phyloP scores from a whole-genome alignment of 35 echinoderm and acorn worm genomes.

The Lytechinus variegatus region DNA sequence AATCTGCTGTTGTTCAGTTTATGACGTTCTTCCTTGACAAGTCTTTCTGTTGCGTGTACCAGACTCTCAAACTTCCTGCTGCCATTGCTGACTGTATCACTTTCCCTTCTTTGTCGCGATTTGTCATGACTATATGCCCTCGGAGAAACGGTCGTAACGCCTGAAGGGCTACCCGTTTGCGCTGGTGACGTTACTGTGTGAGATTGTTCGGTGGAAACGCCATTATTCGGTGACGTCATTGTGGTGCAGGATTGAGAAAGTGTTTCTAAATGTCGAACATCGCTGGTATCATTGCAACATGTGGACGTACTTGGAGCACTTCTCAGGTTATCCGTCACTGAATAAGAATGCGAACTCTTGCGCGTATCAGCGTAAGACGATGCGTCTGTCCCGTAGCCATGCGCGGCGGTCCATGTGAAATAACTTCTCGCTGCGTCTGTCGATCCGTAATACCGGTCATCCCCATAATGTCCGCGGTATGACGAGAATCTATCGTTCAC shows the following conservation, averaged over 20 bases:
- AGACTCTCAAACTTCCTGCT: conserved; percentile 64
- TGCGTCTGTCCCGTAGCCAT: conserved; percentile 44
- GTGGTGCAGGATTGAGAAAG: conserved; percentile 49
- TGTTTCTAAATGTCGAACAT: conserved; percentile 39
- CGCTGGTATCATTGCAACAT: conserved; percentile 57
- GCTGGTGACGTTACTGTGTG: conserved; percentile 50
- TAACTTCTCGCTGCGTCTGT: conserved; percentile 53
- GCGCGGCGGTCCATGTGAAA: conserved; percentile 59
- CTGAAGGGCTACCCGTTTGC: conserved; percentile 64
- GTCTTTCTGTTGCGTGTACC: conserved; percentile 62
- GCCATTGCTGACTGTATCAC: conserved; percentile 7
- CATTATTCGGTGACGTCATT: conserved; percentile 54
- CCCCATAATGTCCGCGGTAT: conserved; percentile 93
- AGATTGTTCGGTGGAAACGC: conserved; percentile 1
- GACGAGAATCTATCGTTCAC: conserved; percentile 81
- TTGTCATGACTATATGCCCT: conserved; percentile 50
- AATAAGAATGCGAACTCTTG: conserved; percentile 61
- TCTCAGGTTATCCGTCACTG: conserved; percentile 51
- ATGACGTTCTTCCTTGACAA: conserved; percentile 66
- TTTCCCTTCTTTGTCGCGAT: conserved; percentile 49
- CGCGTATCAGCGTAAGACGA: conserved; percentile 1
- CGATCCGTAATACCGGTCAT: conserved; percentile 82
- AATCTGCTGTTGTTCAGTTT: conserved; percentile 53
- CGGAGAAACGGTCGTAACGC: conserved; percentile 55
- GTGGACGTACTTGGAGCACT: conserved; percentile 32